Conservation (phyloP, 2,888 invertebrate genomes). For the Microctonus aethiopoides region DNA sequence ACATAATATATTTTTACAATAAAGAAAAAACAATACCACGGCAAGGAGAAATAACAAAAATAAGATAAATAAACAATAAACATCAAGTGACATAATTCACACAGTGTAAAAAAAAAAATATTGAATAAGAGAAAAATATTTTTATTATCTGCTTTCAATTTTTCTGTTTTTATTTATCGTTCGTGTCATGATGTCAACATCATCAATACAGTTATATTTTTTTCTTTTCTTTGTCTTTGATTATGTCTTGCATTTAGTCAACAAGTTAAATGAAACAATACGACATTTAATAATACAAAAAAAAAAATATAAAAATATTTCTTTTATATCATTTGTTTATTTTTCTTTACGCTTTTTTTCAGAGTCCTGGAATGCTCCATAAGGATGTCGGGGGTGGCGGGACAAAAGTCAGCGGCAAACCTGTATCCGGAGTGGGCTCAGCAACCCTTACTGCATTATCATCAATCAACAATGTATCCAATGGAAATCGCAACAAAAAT, state of each 20-base stretch:
- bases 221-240: constrained; percentile 9
- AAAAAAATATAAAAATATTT: too few species aligned
- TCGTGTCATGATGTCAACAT: constrained; percentile 3
- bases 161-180: not conserved
- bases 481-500: constrained; percentile 61
- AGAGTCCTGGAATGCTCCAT: constrained; percentile 67
- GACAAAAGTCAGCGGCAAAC: constrained; percentile 64
- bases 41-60: not conserved
- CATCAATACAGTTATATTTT: constrained; percentile 8
- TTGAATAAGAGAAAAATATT: not conserved
- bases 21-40: not conserved
- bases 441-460: constrained; percentile 65
- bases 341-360: constrained; percentile 43
- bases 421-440: constrained; percentile 63
- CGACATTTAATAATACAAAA: not conserved
- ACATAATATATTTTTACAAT: not conserved
- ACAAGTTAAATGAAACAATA: constrained; percentile 16
- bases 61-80: not conserved
- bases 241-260: constrained; percentile 20
- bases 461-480: constrained; percentile 63
- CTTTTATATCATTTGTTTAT: constrained; percentile 17
- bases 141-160: not conserved
- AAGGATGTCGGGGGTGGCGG: constrained; percentile 65
- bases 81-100: not conserved
- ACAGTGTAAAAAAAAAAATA: not conserved